Evolutionary conservation across 2,888 invertebrate species (phyloP).

Genomic region (Formica aserva): DNA sequence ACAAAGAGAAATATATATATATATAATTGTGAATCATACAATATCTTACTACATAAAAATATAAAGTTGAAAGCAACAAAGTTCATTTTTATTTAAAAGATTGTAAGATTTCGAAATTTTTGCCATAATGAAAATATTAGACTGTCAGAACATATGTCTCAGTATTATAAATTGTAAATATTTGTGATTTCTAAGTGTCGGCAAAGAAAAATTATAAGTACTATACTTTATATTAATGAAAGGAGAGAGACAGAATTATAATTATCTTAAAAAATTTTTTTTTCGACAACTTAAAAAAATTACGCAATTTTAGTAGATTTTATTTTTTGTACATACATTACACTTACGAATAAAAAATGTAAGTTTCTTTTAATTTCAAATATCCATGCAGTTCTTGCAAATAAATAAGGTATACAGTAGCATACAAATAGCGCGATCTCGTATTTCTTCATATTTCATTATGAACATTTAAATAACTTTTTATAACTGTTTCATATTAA

Average conservation of each 20-base stretch:
- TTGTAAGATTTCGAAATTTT: background rate
- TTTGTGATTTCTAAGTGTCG: background rate
- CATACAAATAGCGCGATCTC: background rate
- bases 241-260: background rate
- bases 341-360: background rate
- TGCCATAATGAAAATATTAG: background rate
- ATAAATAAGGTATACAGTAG: slow-evolving; percentile 8
- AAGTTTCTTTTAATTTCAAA: background rate
- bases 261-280: background rate
- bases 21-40: no score
- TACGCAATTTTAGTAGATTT: background rate
- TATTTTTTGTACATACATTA: background rate
- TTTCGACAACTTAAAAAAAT: background rate
- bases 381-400: background rate
- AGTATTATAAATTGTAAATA: background rate
- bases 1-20: no score
- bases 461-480: slow-evolving; percentile 8
- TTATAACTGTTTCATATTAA: background rate
- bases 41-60: background rate
- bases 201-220: background rate
- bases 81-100: background rate
- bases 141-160: background rate
- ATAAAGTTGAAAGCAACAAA: background rate
- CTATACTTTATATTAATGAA: background rate
- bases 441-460: background rate